Percentiles rank a stretch among this genome's conserved stretches.
Evolutionary conservation across 2,797 vertebrate species (phyloP).

Genomic region (Peromyscus aztecus): DNA sequence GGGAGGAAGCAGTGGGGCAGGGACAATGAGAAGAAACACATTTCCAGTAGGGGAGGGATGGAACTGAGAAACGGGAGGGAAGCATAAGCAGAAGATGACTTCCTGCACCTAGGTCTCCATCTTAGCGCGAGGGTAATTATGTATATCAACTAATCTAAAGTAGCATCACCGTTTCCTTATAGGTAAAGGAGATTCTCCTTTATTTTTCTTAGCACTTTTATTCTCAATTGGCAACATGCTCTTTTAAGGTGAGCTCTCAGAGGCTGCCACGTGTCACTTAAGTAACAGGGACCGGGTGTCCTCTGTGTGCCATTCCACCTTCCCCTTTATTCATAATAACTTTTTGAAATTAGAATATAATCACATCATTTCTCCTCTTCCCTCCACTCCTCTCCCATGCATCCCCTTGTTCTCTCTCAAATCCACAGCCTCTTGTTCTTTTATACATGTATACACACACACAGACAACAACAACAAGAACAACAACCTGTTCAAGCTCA

Average conservation of each 20-base stretch:
- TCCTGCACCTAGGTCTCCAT: neutral
- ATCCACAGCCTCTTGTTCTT: neutral
- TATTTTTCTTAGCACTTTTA: neutral
- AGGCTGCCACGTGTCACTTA: neutral
- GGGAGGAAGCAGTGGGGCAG: fast-evolving
- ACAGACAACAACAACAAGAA: too few species aligned
- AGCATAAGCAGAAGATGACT: neutral
- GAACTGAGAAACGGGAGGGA: neutral
- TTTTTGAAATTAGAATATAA: neutral
- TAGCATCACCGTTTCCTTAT: neutral
- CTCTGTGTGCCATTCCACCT: neutral
- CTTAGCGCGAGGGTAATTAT: neutral
- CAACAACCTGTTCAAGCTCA: too few species aligned
- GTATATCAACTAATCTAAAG: neutral
- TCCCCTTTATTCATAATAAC: neutral
- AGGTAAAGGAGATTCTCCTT: conserved; percentile 19
- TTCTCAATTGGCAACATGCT: neutral
- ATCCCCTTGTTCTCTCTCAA: neutral
- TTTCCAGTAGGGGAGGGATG: neutral
- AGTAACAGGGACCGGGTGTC: neutral
- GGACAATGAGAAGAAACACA: neutral
- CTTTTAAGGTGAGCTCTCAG: neutral
- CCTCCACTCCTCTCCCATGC: neutral
- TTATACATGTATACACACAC: neutral
- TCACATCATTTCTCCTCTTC: neutral